Base-by-base conservation (phyloP, 2,113 vertebrate genomes). In the Neolamprologus ventralis region DNA sequence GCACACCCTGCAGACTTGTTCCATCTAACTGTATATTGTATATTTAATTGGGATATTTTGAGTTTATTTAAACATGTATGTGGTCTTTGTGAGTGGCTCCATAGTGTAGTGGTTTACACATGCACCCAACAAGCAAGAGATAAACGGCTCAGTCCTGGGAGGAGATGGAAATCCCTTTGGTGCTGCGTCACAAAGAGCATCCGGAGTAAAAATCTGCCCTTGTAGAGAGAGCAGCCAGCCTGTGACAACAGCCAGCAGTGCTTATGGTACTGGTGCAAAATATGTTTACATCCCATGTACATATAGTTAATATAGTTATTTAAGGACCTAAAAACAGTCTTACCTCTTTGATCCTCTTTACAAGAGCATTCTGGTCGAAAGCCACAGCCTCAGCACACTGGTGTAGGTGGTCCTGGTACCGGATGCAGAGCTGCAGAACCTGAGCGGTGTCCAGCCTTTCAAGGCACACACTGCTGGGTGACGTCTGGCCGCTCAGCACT, bases 331-430 rank as follows among this genome's bases (percentile, higher is more conserved):
- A 26, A 45, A 5, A 31, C 45, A 7, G 5, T 10, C 7, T 40
- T 92, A 99, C 99, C 98, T 99, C 98, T 94, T 98, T 99, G 92
- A 99, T 98, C 65, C 99, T 96, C 68, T 99, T 99, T 73, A 99
- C 98, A 13, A 99, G 95, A 1, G 98, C 98, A 1, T 99, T 99
- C 96, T 99, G 99, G 93, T 99, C 98, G 11, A 99, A 99, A 85
- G 98, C 97, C 45, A 99, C 99, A 0, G 99, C 99, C 95, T 99
- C 99, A 0, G 98, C 98, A 4, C 99, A 99, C 95, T 99, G 99
- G 53, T 99, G 98, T 2, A 99, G 97, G 83, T 99, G 99, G 13
- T 98, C 98, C 90, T 99, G 99, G 92, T 99, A 99, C 0, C 99
- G 97, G 23, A 98, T 87, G 75, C 98, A 99, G 16, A 99, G 96